Evolutionary conservation across 2,888 invertebrate genomes (phyloP), one percentile per base, ranked within the genome.

Genomic region (Anticlea derivata): DNA sequence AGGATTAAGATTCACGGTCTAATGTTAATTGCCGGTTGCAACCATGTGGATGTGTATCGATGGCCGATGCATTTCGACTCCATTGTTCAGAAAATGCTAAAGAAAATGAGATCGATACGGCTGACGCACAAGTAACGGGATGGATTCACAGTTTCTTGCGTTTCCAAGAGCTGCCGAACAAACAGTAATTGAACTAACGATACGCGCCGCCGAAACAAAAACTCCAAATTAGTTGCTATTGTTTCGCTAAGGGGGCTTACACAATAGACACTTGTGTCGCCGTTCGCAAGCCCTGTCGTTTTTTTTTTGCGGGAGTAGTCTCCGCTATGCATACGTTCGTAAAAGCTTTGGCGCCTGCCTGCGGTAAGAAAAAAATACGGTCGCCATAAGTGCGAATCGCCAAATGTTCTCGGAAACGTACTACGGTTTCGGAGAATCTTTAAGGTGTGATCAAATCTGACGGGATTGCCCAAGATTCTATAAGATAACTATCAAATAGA

Each of bases 331-430:
- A 66, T 65, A 61, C 60, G 60, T 69, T 64, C 58, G 79, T 88
- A 89, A 89, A 86, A 89, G 87, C 84, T 70, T 74, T 83, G 90
- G 90, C 90, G 89, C 90, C 90, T 83, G 27, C 40, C 56, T 45
- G n/a, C n/a, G n/a, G n/a, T n/a, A n/a, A n/a, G 63, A 78, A 84
- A 86, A 89, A 88, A 83, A 75, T 62, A 48, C 51, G 64, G 61
- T 68, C 68, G 67, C 62, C 72, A 74, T 75, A 79, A 83, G 84
- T 83, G 87, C 86, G 80, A 87, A 83, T 81, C 73, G 73, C 50
- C 56, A 60, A 53, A 63, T 50, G 68, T 86, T 88, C 88, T 60
- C 7, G 58, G 86, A 88, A 90, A 64, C 60, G 53, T 63, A 67
- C 61, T 66, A 66, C 57, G 65, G 60, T 76, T 88, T 88, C 86